These are phyloP conservation scores for Clarias platycephalus DNA, from an alignment of 2,797 vertebrate genomes.

Conservation along the genomic window DNA sequence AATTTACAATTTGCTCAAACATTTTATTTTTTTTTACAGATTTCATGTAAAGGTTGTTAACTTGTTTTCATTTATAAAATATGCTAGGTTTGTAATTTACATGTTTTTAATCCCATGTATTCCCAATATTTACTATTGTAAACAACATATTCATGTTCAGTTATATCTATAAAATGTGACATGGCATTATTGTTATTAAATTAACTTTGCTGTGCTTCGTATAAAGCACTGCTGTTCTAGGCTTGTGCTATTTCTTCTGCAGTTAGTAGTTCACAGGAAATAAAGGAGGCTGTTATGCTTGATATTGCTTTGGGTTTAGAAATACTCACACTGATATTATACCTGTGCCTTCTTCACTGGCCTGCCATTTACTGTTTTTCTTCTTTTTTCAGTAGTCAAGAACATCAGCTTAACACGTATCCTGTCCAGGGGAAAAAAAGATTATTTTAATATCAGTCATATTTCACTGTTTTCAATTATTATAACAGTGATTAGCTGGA, in stretches of 20 bases:
- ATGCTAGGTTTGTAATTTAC: neutral
- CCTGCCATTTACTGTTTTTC: neutral
- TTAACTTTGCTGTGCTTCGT: neutral
- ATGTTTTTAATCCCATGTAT: no score
- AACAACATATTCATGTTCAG: neutral
- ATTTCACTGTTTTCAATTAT: constrained; percentile 14
- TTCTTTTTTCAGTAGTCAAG: neutral
- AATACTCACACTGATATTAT: neutral
- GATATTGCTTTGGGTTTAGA: neutral
- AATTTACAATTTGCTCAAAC: neutral
- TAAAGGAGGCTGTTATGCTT: constrained; percentile 1
- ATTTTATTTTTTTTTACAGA: neutral
- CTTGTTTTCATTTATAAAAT: neutral
- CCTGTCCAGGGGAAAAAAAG: neutral
- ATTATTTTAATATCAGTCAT: constrained; percentile 4
- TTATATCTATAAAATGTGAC: neutral
- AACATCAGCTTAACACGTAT: neutral
- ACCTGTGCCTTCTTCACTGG: neutral
- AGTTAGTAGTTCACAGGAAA: constrained; percentile 4
- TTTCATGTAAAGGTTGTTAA: neutral
- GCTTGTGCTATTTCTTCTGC: neutral
- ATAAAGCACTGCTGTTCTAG: neutral
- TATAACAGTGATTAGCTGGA: constrained; percentile 47
- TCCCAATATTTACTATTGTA: neutral
- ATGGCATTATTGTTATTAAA: neutral